phyloP scores from a whole-genome alignment of 2,888 invertebrate genomes.

The Buathra laborator region DNA sequence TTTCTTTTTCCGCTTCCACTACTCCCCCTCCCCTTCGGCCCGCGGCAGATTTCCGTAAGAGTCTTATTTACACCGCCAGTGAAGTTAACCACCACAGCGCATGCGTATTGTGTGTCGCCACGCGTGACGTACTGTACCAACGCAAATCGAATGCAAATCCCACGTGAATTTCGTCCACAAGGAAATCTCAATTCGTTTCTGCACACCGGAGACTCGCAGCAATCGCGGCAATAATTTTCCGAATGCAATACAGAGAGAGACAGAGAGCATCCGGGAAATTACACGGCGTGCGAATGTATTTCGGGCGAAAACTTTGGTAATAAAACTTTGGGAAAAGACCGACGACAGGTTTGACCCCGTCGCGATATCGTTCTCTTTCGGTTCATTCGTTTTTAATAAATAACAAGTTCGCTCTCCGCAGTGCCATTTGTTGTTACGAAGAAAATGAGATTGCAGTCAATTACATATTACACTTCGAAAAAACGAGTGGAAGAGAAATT shows the following conservation, averaged over 20 bases:
- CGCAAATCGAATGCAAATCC: slow-evolving; percentile 50
- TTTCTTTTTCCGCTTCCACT: neutral
- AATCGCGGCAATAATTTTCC: slow-evolving; percentile 27
- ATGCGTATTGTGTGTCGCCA: neutral
- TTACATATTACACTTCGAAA: too few relatives aligned
- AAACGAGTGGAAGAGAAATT: too few relatives aligned
- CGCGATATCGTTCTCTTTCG: too few relatives aligned
- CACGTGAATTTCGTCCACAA: slow-evolving; percentile 45
- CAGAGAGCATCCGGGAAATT: slow-evolving; percentile 6
- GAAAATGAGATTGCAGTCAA: too few relatives aligned
- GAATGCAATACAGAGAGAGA: neutral
- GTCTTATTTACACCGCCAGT: slow-evolving; percentile 37
- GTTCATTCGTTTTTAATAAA: too few relatives aligned
- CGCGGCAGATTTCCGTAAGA: neutral
- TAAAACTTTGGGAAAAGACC: neutral
- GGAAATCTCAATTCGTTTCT: slow-evolving; percentile 47
- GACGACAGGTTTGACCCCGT: neutral
- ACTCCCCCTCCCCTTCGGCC: neutral
- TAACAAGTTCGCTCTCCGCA: too few relatives aligned
- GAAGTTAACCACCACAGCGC: slow-evolving; percentile 13
- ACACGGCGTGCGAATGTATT: neutral
- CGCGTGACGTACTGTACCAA: neutral
- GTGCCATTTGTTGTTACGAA: too few relatives aligned
- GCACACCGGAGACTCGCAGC: neutral
- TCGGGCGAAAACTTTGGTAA: neutral